A percentile compares a stretch with the other conserved stretches of the same genome.
Conservation (phyloP, 2,797 vertebrate genomes). For the Borostomias antarcticus region DNA sequence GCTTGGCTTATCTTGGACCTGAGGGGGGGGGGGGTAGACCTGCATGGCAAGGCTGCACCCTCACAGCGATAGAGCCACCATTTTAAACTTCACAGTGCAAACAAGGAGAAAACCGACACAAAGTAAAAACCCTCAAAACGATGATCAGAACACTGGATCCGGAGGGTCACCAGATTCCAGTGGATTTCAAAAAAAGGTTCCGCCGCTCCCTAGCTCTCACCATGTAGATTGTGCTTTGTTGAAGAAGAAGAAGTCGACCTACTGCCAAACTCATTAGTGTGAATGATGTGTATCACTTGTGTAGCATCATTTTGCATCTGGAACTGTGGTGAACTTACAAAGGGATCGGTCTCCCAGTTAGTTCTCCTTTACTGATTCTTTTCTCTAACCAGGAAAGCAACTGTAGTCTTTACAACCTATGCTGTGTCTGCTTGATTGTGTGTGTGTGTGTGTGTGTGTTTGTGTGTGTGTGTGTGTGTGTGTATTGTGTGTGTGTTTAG, state of each 20-base stretch:
- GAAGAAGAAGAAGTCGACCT: conserved; percentile 76
- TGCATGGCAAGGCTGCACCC: conserved; percentile 62
- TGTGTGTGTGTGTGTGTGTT: conserved; percentile 6
- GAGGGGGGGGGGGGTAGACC: conserved; percentile 42
- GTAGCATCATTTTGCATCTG: conserved; percentile 51
- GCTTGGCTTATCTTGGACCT: too few relatives aligned
- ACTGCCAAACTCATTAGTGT: conserved; percentile 61
- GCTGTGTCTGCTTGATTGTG: conserved; percentile 19
- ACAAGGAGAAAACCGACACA: conserved; percentile 75
- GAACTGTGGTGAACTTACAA: conserved; percentile 65
- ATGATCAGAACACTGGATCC: conserved; percentile 73
- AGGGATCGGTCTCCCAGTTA: conserved; percentile 47
- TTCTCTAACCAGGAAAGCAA: conserved; percentile 53
- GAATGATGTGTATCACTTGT: conserved; percentile 69
- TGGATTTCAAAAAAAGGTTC: conserved; percentile 66
- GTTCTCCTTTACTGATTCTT: conserved; percentile 39
- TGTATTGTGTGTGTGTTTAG: not conserved
- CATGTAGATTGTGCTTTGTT: conserved; percentile 85
- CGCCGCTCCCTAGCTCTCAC: conserved; percentile 63
- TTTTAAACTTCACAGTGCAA: conserved; percentile 81
- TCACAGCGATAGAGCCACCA: conserved; percentile 66
- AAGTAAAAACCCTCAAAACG: conserved; percentile 55
- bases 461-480: conserved; percentile 36
- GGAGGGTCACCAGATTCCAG: conserved; percentile 49
- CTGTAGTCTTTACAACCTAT: conserved; percentile 49